Base-by-base conservation (phyloP, 2,888 invertebrate species). In the Latrodectus elegans region DNA sequence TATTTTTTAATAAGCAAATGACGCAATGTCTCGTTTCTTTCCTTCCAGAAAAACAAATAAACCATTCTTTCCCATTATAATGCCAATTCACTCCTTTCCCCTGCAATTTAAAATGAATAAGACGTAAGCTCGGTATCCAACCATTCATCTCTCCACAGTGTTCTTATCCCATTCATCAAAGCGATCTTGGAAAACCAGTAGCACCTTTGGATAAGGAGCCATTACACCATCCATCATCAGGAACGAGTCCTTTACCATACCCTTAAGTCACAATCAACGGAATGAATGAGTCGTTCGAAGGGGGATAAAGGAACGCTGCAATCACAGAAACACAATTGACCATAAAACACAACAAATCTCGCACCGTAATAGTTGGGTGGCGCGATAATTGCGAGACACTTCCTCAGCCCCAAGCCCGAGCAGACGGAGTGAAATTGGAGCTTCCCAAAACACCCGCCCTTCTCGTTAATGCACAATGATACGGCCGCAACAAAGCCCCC, bases 341-440 rank as follows among this genome's bases (percentile, higher is more conserved):
- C 86, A 87, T 87, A 87, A 87, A 87, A 87, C 86, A 87, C 86
- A 87, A 87, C 86, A 87, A 81, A 72, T 76, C 67, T 77, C 38
- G 71, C 81, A 49, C 26, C 10, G 26, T 87, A 87, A 87, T 87
- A 49, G 65, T 65, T 81, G 86, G 86, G 86, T 87, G 81, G 81
- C 49, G 55, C 38, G 67, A 74, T 86, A 86, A 86, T 80, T 86
- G 85, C 76, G 55, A 67, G 49, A 38, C 77, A 67, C 71, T 49
- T 78, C 65, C 72, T 22, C 38, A 38, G 71, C 76, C 73, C 74
- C 55, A 38, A 51, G 77, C 78, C 67, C 17, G 55, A 73, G 81
- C 49, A 17, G 65, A n/a, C 77, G 15, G 68, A 76, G 22, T 22
- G 22, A 86, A 84, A 86, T 81, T 74, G 81, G 73, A 17, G 65